Percentiles rank a stretch among this genome's conserved stretches.
These are phyloP conservation scores for Agonopterix arenella DNA, from an alignment of 2,888 invertebrate species.

Conservation along the genomic window DNA sequence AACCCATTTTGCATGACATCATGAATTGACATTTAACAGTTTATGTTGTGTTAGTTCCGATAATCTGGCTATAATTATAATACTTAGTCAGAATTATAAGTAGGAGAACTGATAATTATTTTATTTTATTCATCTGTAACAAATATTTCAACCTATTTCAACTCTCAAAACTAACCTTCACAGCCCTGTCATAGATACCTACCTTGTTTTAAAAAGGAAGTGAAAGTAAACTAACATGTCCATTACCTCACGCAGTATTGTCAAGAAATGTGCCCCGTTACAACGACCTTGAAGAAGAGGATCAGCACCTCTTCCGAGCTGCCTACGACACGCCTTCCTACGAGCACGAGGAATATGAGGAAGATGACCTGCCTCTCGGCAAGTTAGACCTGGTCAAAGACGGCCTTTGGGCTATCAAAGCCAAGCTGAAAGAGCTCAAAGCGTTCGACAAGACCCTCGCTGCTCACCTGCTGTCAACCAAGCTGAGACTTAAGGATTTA, in stretches of 20 bases:
- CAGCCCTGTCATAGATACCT: too few relatives aligned
- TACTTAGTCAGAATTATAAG: too few relatives aligned
- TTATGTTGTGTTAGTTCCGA: too few relatives aligned
- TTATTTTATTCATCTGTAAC: too few relatives aligned
- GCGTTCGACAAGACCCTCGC: slow-evolving; percentile 59
- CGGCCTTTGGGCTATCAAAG: slow-evolving; percentile 57
- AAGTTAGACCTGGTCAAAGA: slow-evolving; percentile 62
- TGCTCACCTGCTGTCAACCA: slow-evolving; percentile 53
- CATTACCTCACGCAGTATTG: background rate
- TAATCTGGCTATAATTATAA: too few relatives aligned
- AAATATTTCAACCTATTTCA: too few relatives aligned
- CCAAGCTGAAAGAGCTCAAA: slow-evolving; percentile 56
- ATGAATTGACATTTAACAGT: too few relatives aligned
- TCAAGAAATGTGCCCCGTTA: slow-evolving; percentile 41
- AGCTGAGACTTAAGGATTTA: slow-evolving; percentile 55
- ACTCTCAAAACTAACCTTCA: too few relatives aligned
- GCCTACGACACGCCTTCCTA: slow-evolving; percentile 59
- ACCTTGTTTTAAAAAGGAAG: too few relatives aligned
- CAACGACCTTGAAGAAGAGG: slow-evolving; percentile 53
- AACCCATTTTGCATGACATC: too few relatives aligned
- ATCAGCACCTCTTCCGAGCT: slow-evolving; percentile 52
- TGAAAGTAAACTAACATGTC: too few relatives aligned
- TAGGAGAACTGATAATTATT: too few relatives aligned
- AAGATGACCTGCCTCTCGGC: slow-evolving; percentile 35
- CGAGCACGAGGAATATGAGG: slow-evolving; percentile 23